Evolutionary conservation across 2,797 vertebrate genomes (phyloP), one percentile per base, ranked within the genome.

Genomic region (Rousettus madagascariensis): DNA sequence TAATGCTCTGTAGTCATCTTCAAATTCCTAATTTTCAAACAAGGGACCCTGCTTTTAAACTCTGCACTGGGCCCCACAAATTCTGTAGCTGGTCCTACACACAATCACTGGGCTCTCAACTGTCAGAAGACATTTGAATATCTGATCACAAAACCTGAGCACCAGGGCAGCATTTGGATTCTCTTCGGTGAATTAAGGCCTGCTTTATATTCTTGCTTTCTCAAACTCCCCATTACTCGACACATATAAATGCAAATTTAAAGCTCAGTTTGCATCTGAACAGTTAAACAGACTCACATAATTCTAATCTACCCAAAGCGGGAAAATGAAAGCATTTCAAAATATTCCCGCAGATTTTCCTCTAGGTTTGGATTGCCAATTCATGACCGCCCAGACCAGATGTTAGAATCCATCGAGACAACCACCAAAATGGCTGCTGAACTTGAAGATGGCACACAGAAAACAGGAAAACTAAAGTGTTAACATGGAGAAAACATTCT

Each of bases 351-450:
- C 97, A 97, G 93, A 91, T 96, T 96, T 97, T 97, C 97, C 97
- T 96, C 19, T 26, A 97, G 96, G 94, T 79, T 97, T 97, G 97
- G 98, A 98, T 97, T 98, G 98, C 97, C 98, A 96, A 93, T 77
- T 95, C 43, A 88, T 78, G 95, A 97, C 94, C 96, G 97, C 84
- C 94, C 33, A 22, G 79, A 98, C 94, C 85, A 68, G 36, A 79
- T 66, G 63, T 15, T 69, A 96, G 85, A 92, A 74, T 65, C 80
- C 96, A 97, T 83, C 88, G 93, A 92, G 68, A 96, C 95, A 95
- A 96, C 96, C 96, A 96, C 96, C 90, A 11, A 95, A 96, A 93
- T 89, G 98, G 98, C 98, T 98, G 97, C 98, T 98, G 98, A 98
- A 96, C 96, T 98, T 97, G 98, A 98, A 98, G 94, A 94, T 97